Percentiles rank a stretch among this genome's conserved stretches.
Conservation (phyloP, 1,140 invertebrate genomes). For the Drosophila neocordata region DNA sequence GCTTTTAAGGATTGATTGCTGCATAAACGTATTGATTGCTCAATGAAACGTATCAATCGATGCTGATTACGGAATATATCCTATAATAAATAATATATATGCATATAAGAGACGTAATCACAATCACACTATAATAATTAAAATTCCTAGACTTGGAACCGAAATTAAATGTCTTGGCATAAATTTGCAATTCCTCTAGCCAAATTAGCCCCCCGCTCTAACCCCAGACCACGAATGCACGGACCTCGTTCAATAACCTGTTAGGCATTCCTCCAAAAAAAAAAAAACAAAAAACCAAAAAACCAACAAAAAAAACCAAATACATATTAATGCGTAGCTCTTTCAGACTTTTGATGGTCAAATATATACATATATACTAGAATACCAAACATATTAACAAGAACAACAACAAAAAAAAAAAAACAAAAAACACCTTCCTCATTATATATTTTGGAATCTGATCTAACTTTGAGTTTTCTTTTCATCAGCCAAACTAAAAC, state of each 20-base stretch:
- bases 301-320: neutral
- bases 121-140: neutral
- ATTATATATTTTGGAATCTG: neutral
- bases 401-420: too few species aligned
- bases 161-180: neutral
- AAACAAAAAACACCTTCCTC: neutral
- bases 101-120: neutral
- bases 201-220: neutral
- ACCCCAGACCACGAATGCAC: neutral
- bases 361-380: neutral
- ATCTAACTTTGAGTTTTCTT: neutral
- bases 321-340: conserved; percentile 2
- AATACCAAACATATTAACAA: too few species aligned
- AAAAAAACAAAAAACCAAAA: neutral
- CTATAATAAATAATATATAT: conserved; percentile 31
- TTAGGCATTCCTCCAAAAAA: conserved; percentile 1
- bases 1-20: conserved; percentile 75
- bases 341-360: neutral
- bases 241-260: conserved; percentile 4
- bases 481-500: conserved; percentile 3
- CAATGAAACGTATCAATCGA: conserved; percentile 76
- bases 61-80: conserved; percentile 82
- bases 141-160: neutral
- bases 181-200: conserved; percentile 12
- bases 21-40: conserved; percentile 78